phyloP scores from a whole-genome alignment of 2,113 vertebrate genomes.

The Sapajus apella region DNA sequence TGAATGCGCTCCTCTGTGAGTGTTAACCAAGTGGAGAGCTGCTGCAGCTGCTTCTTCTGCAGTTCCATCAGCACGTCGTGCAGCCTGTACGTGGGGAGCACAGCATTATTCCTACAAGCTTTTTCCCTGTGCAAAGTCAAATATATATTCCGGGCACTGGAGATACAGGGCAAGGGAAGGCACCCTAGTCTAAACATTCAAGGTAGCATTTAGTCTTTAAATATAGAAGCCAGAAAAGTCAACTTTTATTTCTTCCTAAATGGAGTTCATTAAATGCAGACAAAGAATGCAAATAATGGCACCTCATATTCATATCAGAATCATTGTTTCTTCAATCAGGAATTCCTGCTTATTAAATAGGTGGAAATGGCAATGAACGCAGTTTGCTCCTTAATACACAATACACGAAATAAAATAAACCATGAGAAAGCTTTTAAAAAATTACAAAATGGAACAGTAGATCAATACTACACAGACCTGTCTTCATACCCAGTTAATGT shows the following conservation, averaged over 20 bases:
- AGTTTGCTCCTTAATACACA: conserved; percentile 28
- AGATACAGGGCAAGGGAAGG: background rate
- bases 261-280: background rate
- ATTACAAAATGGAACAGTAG: background rate
- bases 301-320: conserved; percentile 14
- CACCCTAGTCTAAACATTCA: background rate
- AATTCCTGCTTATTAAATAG: conserved; percentile 57
- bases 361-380: background rate
- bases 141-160: background rate
- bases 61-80: conserved; percentile 97
- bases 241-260: conserved; percentile 19
- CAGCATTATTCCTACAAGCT: background rate
- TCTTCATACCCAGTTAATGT: background rate
- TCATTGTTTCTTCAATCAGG: conserved; percentile 53
- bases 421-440: background rate
- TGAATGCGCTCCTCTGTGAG: conserved; percentile 94
- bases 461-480: background rate
- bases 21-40: conserved; percentile 95
- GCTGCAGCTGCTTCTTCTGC: conserved; percentile 95
- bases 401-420: background rate
- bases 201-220: background rate
- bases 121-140: background rate
- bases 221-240: background rate
- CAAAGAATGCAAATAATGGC: background rate
- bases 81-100: conserved; percentile 85